A percentile compares a stretch with the other conserved stretches of the same genome.
These are phyloP conservation scores for Dolichallabes microphthalmus DNA, from an alignment of 2,113 vertebrate species.

Conservation along the genomic window DNA sequence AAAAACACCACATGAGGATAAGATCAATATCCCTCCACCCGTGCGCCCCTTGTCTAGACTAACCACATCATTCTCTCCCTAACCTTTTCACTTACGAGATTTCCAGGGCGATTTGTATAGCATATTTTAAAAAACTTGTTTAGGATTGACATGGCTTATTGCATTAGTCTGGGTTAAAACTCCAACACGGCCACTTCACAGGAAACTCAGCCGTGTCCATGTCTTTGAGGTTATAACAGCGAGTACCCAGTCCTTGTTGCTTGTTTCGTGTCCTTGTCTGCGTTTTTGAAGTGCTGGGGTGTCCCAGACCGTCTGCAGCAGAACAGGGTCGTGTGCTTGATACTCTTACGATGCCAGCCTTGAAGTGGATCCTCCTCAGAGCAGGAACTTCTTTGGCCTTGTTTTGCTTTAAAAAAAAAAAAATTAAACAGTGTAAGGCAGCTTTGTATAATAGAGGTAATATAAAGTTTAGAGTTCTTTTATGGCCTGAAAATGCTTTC, in stretches of 20 bases:
- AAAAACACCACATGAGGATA: constrained; percentile 8
- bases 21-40: neutral
- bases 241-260: constrained; percentile 22
- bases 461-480: neutral
- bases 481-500: neutral
- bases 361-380: constrained; percentile 13
- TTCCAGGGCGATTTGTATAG: constrained; percentile 1
- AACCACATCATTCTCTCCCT: neutral
- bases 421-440: neutral
- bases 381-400: neutral
- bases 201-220: neutral
- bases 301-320: neutral
- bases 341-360: constrained; percentile 2
- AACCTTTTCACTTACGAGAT: constrained; percentile 9
- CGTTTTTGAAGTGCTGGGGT: constrained; percentile 40
- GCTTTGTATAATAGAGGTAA: neutral
- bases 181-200: constrained; percentile 4
- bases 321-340: constrained; percentile 2
- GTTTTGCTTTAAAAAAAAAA: neutral
- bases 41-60: constrained; percentile 13
- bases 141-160: neutral
- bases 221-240: neutral
- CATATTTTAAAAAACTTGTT: constrained; percentile 8
- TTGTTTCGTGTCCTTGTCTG: constrained; percentile 36
- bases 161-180: neutral